These are phyloP conservation scores for Crenuchus spilurus DNA, from an alignment of 2,797 vertebrate species.

Conservation along the genomic window DNA sequence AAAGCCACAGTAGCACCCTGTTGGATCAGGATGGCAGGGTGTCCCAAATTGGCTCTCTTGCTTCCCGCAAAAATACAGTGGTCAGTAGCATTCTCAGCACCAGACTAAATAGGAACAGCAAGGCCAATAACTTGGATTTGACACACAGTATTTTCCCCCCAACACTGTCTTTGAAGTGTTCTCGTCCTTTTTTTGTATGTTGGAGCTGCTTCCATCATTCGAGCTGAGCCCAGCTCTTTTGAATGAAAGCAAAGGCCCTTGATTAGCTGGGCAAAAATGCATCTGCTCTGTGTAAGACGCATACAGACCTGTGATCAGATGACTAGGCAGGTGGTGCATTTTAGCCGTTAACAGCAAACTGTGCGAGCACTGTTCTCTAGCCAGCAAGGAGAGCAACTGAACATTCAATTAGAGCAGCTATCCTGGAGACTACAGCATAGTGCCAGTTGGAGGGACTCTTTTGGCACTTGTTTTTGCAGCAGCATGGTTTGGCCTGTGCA, in stretches of 20 bases:
- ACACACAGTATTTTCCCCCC: conserved; percentile 15
- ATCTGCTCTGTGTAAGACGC: conserved; percentile 27
- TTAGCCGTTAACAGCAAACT: conserved; percentile 13
- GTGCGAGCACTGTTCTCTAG: conserved; percentile 35
- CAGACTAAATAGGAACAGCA: conserved; percentile 4
- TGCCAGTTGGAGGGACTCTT: conserved; percentile 66
- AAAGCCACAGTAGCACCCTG: conserved; percentile 45
- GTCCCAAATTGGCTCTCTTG: conserved; percentile 26
- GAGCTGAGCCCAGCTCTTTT: background rate
- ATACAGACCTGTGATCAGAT: conserved; percentile 17
- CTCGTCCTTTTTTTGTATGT: background rate
- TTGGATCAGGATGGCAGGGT: conserved; percentile 47
- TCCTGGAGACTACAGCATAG: conserved; percentile 57
- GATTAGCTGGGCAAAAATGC: background rate
- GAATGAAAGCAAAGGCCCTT: too few species aligned
- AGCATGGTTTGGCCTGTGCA: conserved; percentile 11
- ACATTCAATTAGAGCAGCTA: conserved; percentile 60
- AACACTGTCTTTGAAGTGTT: background rate
- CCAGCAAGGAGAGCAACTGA: conserved; percentile 48
- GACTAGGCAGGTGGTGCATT: conserved; percentile 29
- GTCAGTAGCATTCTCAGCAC: conserved; percentile 15
- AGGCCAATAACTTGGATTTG: conserved; percentile 27
- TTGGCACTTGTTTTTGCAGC: conserved; percentile 62
- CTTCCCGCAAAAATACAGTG: conserved; percentile 22
- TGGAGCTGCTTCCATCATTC: background rate